Evolutionary conservation across 2,113 vertebrate genomes (phyloP), one percentile per base, ranked within the genome.

Genomic region (Ailuropoda melanoleuca): DNA sequence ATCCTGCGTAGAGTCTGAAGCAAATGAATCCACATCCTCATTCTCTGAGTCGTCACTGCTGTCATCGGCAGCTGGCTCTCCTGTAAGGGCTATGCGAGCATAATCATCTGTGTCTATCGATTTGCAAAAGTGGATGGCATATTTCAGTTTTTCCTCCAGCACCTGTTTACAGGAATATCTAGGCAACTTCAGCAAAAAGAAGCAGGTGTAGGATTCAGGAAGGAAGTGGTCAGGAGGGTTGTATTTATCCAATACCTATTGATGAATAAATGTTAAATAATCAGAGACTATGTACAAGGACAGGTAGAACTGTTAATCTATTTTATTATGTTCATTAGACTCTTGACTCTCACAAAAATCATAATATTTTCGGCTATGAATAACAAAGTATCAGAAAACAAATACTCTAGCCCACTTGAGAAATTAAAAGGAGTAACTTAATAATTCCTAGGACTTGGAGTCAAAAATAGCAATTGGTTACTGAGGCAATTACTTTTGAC

Each of bases 91-190:
- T 88, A 99, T 99, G 90, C 99, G 99, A 6, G 99, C 99, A 13
- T 99, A 99, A 98, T 99, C 99, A 17, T 99, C 99, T 0, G 99
- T 99, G 99, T 99, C 99, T 97, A 99, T 99, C 34, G 99, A 99
- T 95, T 99, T 99, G 98, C 99, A 99, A 98, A 99, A 99, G 98
- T 99, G 99, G 95, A 99, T 99, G 97, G 99, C 99, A 0, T 99
- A 99, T 92, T 99, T 99, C 21, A 99, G 99, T 66, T 99, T 99
- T 94, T 99, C 99, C 98, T 99, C 99, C 70, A 99, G 99, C 1
- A 99, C 99, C 98, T 99, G 99, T 97, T 99, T 99, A 88, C 99
- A 99, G 29, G 99, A 99, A 98, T 99, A 99, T 94, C 99, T 99
- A 93, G 99, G 99, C 98, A 99, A 98, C 98, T 99, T 99, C 96